Base-by-base conservation (phyloP, 2,113 vertebrate species). In the Poeciliopsis occidentalis region DNA sequence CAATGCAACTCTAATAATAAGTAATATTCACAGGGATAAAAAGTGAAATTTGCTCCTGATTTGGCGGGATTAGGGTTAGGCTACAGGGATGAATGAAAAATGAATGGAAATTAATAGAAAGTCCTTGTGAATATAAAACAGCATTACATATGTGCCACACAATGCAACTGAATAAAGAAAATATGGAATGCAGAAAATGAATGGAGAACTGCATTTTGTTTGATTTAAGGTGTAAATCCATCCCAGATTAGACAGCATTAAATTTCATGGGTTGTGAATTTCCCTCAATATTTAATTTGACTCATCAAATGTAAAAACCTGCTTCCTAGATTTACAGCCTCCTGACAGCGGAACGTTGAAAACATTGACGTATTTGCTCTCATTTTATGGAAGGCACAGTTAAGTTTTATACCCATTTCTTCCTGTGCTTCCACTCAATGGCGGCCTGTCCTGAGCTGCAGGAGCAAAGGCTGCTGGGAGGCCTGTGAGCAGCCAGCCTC, bases 351-450 rank as follows among this genome's bases (percentile, higher is more conserved):
- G n/a, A 27, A 41, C 29, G 32, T 81, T 78, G 69, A 90, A 90
- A 60, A 86, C 92, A 87, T 41, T 61, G 61, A 84, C 74, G 64
- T 91, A 86, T 91, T 93, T 91, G 87, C 87, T 89, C 54, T 69
- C 82, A 80, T 83, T 92, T 91, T 92, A 94, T 86, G 71, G 85
- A 84, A 76, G 84, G 83, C 75, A 82, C 85, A 82, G 86, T 89
- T 82, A 88, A 87, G 71, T 88, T 91, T 90, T 87, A 88, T 80
- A 78, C 76, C 70, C 72, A 81, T 44, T 61, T 12, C 31, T 60
- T 67, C 67, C 7, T 26, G 4, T 63, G 13, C 75, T 34, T 64
- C 72, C 12, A 22, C 60, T 77, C 41, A 80, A 63, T 34, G 65
- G 69, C 73, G 68, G 76, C 69, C 37, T 68, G 75, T 69, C 61